phyloP scores from a whole-genome alignment of 2,113 vertebrate genomes.

The Cnemophilus loriae region DNA sequence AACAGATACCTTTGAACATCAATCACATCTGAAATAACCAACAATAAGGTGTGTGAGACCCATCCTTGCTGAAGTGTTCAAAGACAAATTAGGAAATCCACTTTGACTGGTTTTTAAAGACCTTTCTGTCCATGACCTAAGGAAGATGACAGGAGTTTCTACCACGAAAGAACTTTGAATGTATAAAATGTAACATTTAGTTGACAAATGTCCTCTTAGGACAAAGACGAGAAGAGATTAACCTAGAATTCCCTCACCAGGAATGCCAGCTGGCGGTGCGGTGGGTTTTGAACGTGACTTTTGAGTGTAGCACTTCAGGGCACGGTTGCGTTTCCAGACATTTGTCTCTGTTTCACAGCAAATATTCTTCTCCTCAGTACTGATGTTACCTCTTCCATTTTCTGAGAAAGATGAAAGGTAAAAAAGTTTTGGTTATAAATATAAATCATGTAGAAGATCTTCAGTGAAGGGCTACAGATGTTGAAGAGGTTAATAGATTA shows the following conservation, averaged over 20 bases:
- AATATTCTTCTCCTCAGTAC: not conserved
- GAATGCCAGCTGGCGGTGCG: accelerated
- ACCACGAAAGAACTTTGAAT: not conserved
- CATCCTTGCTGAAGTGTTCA: not conserved
- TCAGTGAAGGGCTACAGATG: not conserved
- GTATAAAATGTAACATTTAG: not conserved
- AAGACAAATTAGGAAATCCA: not conserved
- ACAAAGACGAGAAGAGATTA: not conserved
- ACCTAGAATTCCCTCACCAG: accelerated
- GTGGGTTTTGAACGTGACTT: accelerated
- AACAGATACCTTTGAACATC: not conserved
- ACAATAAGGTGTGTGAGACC: not conserved
- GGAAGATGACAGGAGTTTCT: not conserved
- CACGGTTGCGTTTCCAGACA: accelerated
- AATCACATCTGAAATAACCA: not conserved
- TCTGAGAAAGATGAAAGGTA: not conserved
- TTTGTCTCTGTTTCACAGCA: not conserved
- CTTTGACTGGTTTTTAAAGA: not conserved
- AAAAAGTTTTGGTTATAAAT: not conserved
- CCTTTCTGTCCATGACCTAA: not conserved
- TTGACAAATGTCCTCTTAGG: not conserved
- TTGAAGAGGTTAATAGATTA: not conserved
- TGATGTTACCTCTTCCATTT: accelerated
- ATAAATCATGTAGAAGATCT: not conserved
- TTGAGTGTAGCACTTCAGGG: not conserved